Conservation (phyloP, 2,797 vertebrate species). For the Dermochelys coriacea region DNA sequence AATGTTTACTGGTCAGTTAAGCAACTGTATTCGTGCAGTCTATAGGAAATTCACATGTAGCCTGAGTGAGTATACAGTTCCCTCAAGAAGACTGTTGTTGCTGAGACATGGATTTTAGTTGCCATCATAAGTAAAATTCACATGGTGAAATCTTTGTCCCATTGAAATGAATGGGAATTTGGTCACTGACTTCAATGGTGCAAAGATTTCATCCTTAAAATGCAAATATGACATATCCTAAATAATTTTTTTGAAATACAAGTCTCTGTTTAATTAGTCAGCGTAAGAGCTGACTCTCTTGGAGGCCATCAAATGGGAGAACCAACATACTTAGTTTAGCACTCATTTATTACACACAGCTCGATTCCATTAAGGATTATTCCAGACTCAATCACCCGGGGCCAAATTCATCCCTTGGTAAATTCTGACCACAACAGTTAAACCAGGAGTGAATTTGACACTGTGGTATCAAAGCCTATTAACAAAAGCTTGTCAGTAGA, state of each 20-base stretch:
- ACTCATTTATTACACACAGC: neutral
- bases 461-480: neutral
- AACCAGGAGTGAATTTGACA: neutral
- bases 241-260: neutral
- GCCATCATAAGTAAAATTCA: neutral
- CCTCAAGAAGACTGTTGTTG: neutral
- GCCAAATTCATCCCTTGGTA: neutral
- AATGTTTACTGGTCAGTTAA: neutral
- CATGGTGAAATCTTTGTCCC: neutral
- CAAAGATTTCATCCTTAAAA: neutral
- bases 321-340: neutral
- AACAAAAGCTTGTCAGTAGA: neutral
- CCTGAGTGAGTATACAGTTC: neutral
- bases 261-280: neutral
- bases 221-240: conserved; percentile 22
- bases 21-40: neutral
- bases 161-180: neutral
- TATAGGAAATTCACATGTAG: neutral
- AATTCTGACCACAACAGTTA: neutral
- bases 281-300: conserved; percentile 2
- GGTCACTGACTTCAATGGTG: neutral
- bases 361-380: neutral
- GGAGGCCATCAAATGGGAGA: neutral
- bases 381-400: neutral
- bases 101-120: conserved; percentile 13